Evolutionary conservation across 2,113 vertebrate genomes (phyloP), one percentile per base, ranked within the genome.

Genomic region (Apistogramma diplotaenia): DNA sequence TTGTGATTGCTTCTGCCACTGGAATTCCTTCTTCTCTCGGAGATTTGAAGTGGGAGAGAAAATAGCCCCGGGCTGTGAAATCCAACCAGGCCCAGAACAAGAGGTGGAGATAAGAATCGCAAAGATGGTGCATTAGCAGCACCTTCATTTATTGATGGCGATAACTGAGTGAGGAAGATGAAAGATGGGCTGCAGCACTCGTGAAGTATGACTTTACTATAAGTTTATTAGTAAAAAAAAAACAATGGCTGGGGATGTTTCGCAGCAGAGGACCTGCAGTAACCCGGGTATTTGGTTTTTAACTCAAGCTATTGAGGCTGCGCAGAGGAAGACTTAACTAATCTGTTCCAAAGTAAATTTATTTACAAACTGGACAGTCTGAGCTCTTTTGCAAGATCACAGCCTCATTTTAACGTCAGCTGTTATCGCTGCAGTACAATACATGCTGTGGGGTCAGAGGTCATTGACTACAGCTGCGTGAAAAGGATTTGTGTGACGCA

Each of bases 1-100:
- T 79, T 81, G 87, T 93, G 93, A 94, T 94, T 89, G 90, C 86
- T 92, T 91, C 56, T 93, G 93, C 89, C 85, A 86, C 83, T 83
- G 84, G 84, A 89, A 92, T 94, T 92, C 93, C 88, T 91, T 90
- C 90, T 94, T 93, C 93, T 94, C 85, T 93, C 89, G 81, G 94
- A 93, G 93, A 92, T 88, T 87, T 78, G 84, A 88, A 86, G 85
- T 40, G 85, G 70, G 87, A 83, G 88, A 87, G 89, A 91, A 92
- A 94, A 93, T 62, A 86, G 94, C 94, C 92, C 9, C 62, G 27
- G 94, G 94, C 91, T 46, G 78, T 65, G 70, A 85, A 89, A 74
- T 70, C 80, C 82, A 73, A 85, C 62, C 85, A 76, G 65, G 65
- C 43, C 65, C 65, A 3, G 23, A 51, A 51, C 43, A 82, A 79